Percentiles rank a stretch among this genome's conserved stretches.
phyloP scores from a whole-genome alignment of 2,888 invertebrate species.

The Rhodophaea formosa region DNA sequence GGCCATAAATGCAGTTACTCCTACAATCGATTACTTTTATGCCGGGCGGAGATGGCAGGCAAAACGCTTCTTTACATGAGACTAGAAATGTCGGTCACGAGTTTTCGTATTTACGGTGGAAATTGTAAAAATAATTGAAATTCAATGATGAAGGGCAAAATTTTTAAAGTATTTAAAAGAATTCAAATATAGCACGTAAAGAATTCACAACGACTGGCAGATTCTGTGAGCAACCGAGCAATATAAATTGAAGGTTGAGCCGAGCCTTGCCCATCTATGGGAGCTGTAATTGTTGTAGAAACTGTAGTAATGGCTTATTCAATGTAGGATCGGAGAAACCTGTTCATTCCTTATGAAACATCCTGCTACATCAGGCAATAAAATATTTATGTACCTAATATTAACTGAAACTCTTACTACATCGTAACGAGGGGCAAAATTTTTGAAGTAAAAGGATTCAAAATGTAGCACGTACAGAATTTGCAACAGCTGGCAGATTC shows the following conservation, averaged over 20 bases:
- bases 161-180: not conserved
- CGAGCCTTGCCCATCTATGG: slow-evolving; percentile 55
- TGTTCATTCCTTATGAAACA: too few species aligned
- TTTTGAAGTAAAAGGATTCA: not conserved
- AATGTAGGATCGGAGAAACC: slow-evolving; percentile 47
- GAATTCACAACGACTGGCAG: slow-evolving; percentile 30
- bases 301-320: slow-evolving; percentile 72
- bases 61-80: too few species aligned
- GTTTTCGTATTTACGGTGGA: too few species aligned
- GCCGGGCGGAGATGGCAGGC: too few species aligned
- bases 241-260: slow-evolving; percentile 53
- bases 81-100: too few species aligned
- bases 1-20: too few species aligned
- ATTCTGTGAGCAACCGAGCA: slow-evolving; percentile 45
- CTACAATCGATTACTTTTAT: too few species aligned
- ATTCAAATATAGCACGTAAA: not conserved
- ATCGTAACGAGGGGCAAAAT: not conserved
- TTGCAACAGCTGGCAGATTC: slow-evolving; percentile 34
- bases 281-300: slow-evolving; percentile 66
- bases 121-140: too few species aligned
- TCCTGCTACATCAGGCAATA: too few species aligned
- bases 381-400: too few species aligned
- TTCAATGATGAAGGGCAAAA: not conserved
- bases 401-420: not conserved
- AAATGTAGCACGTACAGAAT: not conserved